Conservation (phyloP, 2,888 invertebrate species). For the Eupithecia centaureata region DNA sequence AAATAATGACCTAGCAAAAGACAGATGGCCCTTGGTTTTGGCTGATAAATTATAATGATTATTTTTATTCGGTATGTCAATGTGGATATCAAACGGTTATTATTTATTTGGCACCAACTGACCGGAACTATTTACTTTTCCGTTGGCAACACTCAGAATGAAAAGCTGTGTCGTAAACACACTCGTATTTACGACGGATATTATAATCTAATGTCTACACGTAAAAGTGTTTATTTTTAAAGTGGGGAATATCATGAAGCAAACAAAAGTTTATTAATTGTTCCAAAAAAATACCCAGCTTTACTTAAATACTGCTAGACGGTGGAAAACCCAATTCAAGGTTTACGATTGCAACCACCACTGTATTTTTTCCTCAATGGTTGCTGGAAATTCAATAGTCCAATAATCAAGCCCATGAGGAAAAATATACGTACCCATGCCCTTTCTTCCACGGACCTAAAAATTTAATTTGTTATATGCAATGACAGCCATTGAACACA, state of each 20-base stretch:
- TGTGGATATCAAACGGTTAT: slow-evolving; percentile 38
- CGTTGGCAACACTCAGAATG: slow-evolving; percentile 59
- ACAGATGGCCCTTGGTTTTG: slow-evolving; percentile 14
- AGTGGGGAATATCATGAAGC: background rate
- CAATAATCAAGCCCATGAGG: too few relatives aligned
- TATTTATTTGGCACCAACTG: slow-evolving; percentile 59
- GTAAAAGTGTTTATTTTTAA: background rate
- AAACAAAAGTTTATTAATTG: too few relatives aligned
- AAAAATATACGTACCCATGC: too few relatives aligned
- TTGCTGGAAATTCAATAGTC: too few relatives aligned
- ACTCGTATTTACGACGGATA: background rate
- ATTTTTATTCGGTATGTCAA: slow-evolving; percentile 32
- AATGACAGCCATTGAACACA: too few relatives aligned
- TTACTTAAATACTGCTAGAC: background rate
- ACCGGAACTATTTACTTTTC: slow-evolving; percentile 57
- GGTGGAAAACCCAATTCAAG: background rate
- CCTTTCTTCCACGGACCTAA: background rate
- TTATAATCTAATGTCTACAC: background rate
- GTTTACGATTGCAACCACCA: background rate
- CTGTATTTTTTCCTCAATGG: background rate
- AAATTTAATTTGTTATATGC: too few relatives aligned
- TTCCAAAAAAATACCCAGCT: too few relatives aligned
- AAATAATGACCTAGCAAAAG: slow-evolving; percentile 18
- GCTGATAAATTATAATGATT: slow-evolving; percentile 11
- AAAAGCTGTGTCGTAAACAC: slow-evolving; percentile 4